Conservation (phyloP, 2,797 vertebrate genomes). For the Phoxinus dragarum region DNA sequence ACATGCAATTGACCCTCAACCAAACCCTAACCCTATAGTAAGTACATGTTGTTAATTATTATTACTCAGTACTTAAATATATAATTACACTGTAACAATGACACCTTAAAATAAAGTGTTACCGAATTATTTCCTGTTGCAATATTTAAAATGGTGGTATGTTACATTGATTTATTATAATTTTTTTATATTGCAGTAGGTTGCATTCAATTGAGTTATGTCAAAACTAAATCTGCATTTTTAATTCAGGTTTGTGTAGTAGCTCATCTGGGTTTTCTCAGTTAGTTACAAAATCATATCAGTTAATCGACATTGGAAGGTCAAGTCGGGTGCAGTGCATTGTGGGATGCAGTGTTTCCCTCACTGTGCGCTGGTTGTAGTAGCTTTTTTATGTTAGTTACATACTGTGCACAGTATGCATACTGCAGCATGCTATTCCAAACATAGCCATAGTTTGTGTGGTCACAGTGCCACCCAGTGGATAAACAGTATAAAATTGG, state of each 20-base stretch:
- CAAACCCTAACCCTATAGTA: too few species aligned
- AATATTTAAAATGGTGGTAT: neutral
- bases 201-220: neutral
- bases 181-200: neutral
- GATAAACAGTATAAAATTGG: slow-evolving; percentile 16
- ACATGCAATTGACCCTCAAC: too few species aligned
- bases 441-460: slow-evolving; percentile 1
- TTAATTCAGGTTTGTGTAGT: neutral
- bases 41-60: too few species aligned
- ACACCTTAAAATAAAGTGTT: too few species aligned
- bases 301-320: neutral
- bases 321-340: neutral
- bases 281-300: neutral
- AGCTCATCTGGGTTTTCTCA: too few species aligned
- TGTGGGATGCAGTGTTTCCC: neutral
- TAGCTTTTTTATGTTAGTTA: neutral
- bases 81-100: too few species aligned
- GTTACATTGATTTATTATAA: neutral
- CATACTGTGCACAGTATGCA: neutral
- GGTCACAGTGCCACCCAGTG: slow-evolving; percentile 30
- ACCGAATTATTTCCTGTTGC: neutral
- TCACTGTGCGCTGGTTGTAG: neutral
- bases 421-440: slow-evolving; percentile 1
- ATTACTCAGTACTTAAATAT: too few species aligned
- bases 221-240: neutral